A percentile compares a stretch with the other conserved stretches of the same genome.
phyloP scores from a whole-genome alignment of 92 coral and sea anemone genomes.

The Metridium senile region DNA sequence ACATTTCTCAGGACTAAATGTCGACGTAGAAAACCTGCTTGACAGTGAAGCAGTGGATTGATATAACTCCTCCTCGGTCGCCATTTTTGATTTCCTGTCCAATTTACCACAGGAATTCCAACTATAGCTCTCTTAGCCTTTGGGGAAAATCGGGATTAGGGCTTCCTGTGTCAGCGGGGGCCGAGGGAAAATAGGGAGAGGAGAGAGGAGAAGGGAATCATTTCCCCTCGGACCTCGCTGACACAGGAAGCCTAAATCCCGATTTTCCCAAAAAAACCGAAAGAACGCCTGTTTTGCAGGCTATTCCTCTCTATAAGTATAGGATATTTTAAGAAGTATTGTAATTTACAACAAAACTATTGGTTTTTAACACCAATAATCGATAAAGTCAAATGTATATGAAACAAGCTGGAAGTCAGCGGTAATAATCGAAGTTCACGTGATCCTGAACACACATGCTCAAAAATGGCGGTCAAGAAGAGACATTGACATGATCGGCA shows the following conservation, averaged over 20 bases:
- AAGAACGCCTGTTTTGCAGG: too few relatives aligned
- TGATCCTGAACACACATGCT: constrained; percentile 63
- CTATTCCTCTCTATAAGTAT: too few relatives aligned
- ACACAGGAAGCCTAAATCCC: background rate
- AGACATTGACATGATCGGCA: constrained; percentile 8
- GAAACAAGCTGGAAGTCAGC: constrained; percentile 6
- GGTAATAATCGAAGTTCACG: constrained; percentile 39
- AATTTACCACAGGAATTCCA: constrained; percentile 23
- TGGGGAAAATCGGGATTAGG: too few relatives aligned
- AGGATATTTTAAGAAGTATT: too few relatives aligned
- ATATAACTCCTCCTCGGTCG: constrained; percentile 74
- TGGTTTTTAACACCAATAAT: too few relatives aligned
- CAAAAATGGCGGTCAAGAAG: constrained; percentile 59
- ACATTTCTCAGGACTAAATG: constrained; percentile 92
- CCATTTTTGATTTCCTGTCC: constrained; percentile 56
- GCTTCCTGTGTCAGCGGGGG: too few relatives aligned
- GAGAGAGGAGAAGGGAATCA: too few relatives aligned
- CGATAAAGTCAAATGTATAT: background rate
- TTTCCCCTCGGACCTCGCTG: constrained; percentile 1
- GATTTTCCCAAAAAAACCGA: too few relatives aligned
- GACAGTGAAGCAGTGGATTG: constrained; percentile 77
- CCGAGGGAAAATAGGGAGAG: too few relatives aligned
- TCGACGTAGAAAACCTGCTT: constrained; percentile 60
- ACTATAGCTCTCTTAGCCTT: too few relatives aligned
- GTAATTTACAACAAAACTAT: too few relatives aligned